Base-by-base conservation (phyloP, 2,797 vertebrate genomes). In the Sebastes miniatus region DNA sequence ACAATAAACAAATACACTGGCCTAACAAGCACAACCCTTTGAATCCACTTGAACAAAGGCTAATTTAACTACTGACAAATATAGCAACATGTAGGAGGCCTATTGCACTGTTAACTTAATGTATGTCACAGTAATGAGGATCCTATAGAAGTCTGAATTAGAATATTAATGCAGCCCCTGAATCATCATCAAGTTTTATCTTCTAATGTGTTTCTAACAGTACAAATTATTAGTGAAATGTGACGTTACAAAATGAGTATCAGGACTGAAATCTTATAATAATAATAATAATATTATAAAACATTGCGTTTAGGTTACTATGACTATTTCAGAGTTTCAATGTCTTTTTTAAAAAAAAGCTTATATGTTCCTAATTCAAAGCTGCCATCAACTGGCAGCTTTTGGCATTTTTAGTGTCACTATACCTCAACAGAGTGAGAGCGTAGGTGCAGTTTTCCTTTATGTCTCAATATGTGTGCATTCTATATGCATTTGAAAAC, bases 331-430 rank as follows among this genome's bases (percentile, higher is more conserved):
- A 32, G 16, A 14, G 13, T 24, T 75, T 74, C 6, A 63, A 8
- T 32, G 50, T 8, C 22, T 6, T 3, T 62, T 73, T 54, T 22
- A 25, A 65, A 6, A n/a, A 69, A 58, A 69, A 56, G 24, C 4
- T 6, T 50, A 8, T 4, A 4, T 36, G 63, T 76, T 76, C n/a
- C 25, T 50, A 81, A 76, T 91, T 84, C 70, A 80, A 81, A 89
- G 58, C 81, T 76, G 79, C 77, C 87, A 76, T 83, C 77, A 76
- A n/a, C 73, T 79, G 79, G 83, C 66, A 47, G 81, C 69, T 87
- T 67, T 34, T n/a, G 78, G 76, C 64, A 77, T 34, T 84, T n/a
- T 63, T 2, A 20, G 11, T 24, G 36, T 61, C 16, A 12, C 72
- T 73, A 36, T 20, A 32, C 32, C 39, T 66, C 20, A 24, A 69